These are phyloP conservation scores for Rhynchomys soricoides DNA, from an alignment of 2,113 vertebrate species.

Conservation along the genomic window DNA sequence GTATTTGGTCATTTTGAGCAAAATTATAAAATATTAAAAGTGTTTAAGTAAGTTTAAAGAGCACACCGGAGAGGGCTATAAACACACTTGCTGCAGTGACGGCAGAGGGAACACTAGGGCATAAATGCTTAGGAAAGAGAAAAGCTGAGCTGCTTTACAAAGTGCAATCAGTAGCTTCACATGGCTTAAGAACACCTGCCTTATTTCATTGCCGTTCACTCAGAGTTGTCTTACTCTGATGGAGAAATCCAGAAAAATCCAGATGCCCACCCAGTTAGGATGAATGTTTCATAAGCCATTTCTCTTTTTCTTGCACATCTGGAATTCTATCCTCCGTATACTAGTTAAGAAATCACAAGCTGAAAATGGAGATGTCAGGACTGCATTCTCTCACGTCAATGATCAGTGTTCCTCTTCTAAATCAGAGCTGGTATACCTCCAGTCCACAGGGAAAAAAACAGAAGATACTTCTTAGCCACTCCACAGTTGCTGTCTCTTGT, in stretches of 20 bases:
- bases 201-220: slow-evolving; percentile 18
- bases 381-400: neutral
- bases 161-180: neutral
- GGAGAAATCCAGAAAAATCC: slow-evolving; percentile 56
- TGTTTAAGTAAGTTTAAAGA: slow-evolving; percentile 50
- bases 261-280: slow-evolving; percentile 16
- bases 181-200: neutral
- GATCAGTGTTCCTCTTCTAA: neutral
- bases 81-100: slow-evolving; percentile 13
- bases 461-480: slow-evolving; percentile 41
- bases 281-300: neutral
- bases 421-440: neutral
- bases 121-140: slow-evolving; percentile 31
- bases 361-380: slow-evolving; percentile 41
- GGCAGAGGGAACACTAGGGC: slow-evolving; percentile 5
- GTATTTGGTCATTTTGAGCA: slow-evolving; percentile 59
- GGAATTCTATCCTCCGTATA: slow-evolving; percentile 14
- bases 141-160: slow-evolving; percentile 40
- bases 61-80: neutral
- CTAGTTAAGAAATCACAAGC: neutral
- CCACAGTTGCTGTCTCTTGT: slow-evolving; percentile 28
- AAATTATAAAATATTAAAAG: slow-evolving; percentile 50
- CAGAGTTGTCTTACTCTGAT: slow-evolving; percentile 16
- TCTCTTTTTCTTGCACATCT: neutral
- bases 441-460: neutral